Evolutionary conservation across 2,113 vertebrate genomes (phyloP), one percentile per base, ranked within the genome.

Genomic region (Gadus macrocephalus): DNA sequence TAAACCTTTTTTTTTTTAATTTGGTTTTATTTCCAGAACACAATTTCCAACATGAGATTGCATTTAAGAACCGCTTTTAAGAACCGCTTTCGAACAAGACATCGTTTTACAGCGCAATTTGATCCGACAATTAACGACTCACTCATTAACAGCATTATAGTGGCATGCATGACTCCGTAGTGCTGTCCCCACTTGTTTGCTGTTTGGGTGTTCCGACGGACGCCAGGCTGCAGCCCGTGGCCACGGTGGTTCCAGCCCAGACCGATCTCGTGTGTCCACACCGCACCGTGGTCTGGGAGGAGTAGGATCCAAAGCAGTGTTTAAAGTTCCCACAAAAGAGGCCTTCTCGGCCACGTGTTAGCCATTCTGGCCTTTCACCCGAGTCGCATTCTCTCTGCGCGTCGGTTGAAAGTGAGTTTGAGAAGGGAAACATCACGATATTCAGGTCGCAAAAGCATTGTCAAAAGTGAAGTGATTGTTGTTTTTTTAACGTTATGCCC

Each of bases 281-380:
- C 77, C 62, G 62, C 11, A 74, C n/a, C 69, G 66, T 73, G 72
- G 68, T 62, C 69, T 65, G 53, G 17, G 65, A 69, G 66, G 60
- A 28, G 35, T 77, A 15, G 61, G 38, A 38, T 71, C 66, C 59
- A 49, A 71, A 59, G 56, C 67, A 31, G 28, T 55, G 58, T 60
- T 76, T 64, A 71, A 71, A 62, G 68, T 59, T 66, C 66, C 62
- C 76, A 28, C n/a, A 62, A 20, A 69, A 42, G 53, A 66, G 74
- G 78, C 67, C 69, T 31, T 38, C 42, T 14, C 1, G 5, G 42
- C 64, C 53, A 73, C 69, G 79, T 68, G 25, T 55, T 66, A 74
- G 55, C 25, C 5, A 7, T 16, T 27, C 38, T 31, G 35, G 61
- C 19, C 17, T 64, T 58, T 31, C 61, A 42, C 38, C 64, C 66